These are phyloP conservation scores for Alca torda DNA, from an alignment of 2,797 vertebrate species.

Conservation along the genomic window DNA sequence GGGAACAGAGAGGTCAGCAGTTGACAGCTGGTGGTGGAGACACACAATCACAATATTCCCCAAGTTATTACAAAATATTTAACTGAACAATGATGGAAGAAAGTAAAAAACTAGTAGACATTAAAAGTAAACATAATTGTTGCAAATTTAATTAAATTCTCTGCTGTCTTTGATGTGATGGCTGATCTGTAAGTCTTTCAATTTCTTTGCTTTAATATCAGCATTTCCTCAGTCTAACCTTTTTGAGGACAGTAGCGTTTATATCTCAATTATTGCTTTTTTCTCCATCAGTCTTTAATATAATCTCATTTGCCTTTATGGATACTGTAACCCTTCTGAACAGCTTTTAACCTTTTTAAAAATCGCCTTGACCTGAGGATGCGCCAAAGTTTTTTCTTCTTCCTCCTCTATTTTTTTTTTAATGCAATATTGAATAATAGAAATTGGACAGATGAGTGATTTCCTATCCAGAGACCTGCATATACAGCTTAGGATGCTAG, in stretches of 20 bases:
- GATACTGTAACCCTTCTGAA: slow-evolving; percentile 83
- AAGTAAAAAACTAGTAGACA: slow-evolving; percentile 59
- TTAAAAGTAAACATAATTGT: slow-evolving; percentile 74
- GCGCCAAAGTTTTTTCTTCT: slow-evolving; percentile 68
- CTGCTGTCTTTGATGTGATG: slow-evolving; percentile 66
- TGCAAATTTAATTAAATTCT: slow-evolving; percentile 70
- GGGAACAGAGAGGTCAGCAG: slow-evolving; percentile 71
- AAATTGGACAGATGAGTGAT: slow-evolving; percentile 68
- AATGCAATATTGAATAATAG: slow-evolving; percentile 75
- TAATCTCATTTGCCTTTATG: slow-evolving; percentile 86
- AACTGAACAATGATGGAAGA: slow-evolving; percentile 61
- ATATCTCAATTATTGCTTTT: slow-evolving; percentile 83
- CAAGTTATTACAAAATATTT: slow-evolving; percentile 69
- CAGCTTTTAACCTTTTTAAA: slow-evolving; percentile 87
- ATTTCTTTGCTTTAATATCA: slow-evolving; percentile 71
- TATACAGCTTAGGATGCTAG: slow-evolving; percentile 5
- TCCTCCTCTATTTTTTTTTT: slow-evolving; percentile 33
- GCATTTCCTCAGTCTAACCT: slow-evolving; percentile 71
- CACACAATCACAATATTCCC: slow-evolving; percentile 58
- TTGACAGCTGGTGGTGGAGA: slow-evolving; percentile 71
- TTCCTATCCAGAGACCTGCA: slow-evolving; percentile 32
- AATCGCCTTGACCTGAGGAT: slow-evolving; percentile 81
- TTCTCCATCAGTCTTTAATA: slow-evolving; percentile 79
- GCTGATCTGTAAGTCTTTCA: slow-evolving; percentile 70
- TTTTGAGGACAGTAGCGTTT: slow-evolving; percentile 74